Evolutionary conservation across 2,888 invertebrate species (phyloP).

Genomic region (Hydrotaea cyrtoneurina): DNA sequence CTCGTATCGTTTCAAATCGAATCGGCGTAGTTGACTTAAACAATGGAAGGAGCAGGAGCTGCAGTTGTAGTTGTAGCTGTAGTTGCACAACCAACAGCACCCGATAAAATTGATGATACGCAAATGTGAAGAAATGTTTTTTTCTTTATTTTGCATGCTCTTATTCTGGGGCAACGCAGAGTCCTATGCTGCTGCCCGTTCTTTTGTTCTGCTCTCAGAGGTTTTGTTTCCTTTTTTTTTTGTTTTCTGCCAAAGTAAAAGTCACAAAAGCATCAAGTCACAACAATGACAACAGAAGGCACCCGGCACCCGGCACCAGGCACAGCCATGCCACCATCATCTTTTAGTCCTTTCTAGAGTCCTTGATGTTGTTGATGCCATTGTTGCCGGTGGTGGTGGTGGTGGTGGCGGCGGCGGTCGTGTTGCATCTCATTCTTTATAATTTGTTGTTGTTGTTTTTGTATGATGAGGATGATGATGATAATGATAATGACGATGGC

Average conservation of each 20-base stretch:
- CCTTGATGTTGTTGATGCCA: background rate
- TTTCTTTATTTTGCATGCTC: background rate
- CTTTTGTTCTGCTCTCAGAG: background rate
- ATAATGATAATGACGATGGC: background rate
- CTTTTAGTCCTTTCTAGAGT: constrained; percentile 3
- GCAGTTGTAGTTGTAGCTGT: background rate
- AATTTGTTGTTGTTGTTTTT: background rate
- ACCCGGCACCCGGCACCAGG: background rate
- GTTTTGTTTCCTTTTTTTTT: background rate
- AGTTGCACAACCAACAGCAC: background rate
- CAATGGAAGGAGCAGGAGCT: background rate
- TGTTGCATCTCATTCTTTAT: background rate
- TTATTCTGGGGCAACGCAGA: background rate
- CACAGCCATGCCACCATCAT: constrained; percentile 4
- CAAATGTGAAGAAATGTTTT: background rate
- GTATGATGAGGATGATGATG: background rate
- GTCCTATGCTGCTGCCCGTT: background rate
- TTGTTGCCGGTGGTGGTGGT: background rate
- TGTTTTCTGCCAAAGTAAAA: background rate
- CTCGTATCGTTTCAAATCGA: no score
- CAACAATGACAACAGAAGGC: constrained; percentile 8
- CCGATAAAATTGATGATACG: background rate
- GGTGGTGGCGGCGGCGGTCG: background rate
- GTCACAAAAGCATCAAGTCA: constrained; percentile 23
- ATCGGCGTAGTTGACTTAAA: background rate